Evolutionary conservation across 2,797 vertebrate genomes (phyloP).

Genomic region (Sebastes nivosus): DNA sequence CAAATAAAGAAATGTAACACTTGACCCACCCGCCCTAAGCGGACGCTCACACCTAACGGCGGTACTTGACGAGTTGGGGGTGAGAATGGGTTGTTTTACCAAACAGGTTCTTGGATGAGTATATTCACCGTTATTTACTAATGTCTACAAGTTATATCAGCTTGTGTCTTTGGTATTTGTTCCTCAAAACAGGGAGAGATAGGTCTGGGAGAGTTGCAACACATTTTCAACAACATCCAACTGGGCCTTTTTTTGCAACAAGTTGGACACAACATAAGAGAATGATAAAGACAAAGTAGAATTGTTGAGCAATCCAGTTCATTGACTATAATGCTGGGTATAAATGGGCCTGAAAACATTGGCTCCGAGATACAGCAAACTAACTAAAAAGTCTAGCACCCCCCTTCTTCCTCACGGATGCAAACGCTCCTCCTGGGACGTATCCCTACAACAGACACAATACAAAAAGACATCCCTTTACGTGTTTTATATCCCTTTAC

Average conservation of each 20-base stretch:
- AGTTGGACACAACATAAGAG: background rate
- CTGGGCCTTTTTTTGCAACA: background rate
- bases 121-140: background rate
- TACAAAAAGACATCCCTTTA: background rate
- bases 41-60: too few species aligned
- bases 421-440: background rate
- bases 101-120: background rate
- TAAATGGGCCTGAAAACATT: background rate
- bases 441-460: background rate
- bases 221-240: background rate
- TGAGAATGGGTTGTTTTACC: background rate
- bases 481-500: background rate
- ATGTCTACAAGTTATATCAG: background rate
- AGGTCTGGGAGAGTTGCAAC: background rate
- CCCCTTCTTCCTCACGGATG: background rate
- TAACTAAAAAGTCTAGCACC: background rate
- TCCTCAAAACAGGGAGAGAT: background rate
- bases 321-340: background rate
- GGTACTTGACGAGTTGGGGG: too few species aligned
- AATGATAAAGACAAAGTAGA: background rate
- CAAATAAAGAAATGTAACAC: too few species aligned
- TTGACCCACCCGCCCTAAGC: too few species aligned
- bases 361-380: background rate
- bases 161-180: background rate
- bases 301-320: background rate